Evolutionary conservation across 2,113 vertebrate species (phyloP).

Genomic region (Athene cunicularia): DNA sequence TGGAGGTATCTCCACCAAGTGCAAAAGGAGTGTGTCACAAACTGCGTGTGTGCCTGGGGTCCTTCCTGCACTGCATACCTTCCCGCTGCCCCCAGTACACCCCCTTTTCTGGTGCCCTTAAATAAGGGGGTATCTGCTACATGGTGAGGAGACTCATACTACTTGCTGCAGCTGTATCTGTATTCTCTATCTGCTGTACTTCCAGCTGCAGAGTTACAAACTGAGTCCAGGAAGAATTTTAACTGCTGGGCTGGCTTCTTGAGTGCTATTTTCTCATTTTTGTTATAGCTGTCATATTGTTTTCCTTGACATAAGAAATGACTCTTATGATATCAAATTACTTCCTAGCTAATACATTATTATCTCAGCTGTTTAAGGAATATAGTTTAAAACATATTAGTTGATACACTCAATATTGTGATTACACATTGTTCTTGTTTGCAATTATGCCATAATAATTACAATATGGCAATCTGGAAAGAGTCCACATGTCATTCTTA

Average conservation of each 20-base stretch:
- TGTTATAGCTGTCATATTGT: background rate
- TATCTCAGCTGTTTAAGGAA: background rate
- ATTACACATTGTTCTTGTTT: background rate
- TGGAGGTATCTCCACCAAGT: background rate
- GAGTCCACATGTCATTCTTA: background rate
- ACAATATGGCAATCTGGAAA: background rate
- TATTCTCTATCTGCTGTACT: background rate
- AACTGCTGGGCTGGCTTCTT: background rate
- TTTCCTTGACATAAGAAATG: background rate
- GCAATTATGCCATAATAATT: background rate
- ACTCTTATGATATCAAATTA: background rate
- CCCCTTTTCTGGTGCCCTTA: background rate
- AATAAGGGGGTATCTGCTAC: background rate
- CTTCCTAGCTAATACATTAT: background rate
- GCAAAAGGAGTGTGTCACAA: background rate
- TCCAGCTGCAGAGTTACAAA: background rate
- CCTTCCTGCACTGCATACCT: background rate
- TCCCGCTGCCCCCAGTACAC: background rate
- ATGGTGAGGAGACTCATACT: rapidly evolving
- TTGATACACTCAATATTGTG: background rate
- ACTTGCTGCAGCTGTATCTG: background rate
- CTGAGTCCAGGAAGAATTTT: background rate
- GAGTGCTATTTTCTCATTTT: background rate
- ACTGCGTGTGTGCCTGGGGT: background rate
- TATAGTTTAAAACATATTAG: background rate